These are phyloP conservation scores for Xenopus petersii DNA, from an alignment of 2,797 vertebrate species.

Conservation along the genomic window DNA sequence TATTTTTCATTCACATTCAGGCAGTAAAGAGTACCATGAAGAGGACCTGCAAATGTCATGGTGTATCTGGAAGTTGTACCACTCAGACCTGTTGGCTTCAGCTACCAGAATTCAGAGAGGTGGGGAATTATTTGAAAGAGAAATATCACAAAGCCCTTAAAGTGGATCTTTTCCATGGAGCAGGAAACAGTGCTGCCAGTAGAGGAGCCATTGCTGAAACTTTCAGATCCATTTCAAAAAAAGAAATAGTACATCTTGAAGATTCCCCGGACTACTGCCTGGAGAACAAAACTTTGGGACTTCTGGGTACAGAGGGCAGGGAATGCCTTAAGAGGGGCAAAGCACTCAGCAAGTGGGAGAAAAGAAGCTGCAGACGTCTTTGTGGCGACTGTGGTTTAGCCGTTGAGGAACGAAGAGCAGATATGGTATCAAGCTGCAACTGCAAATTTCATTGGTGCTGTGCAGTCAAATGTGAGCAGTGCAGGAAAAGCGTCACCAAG, in stretches of 20 bases:
- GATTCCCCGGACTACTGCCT: slow-evolving; percentile 96
- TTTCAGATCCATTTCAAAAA: slow-evolving; percentile 93
- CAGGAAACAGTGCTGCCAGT: slow-evolving; percentile 92
- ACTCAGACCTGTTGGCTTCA: slow-evolving; percentile 99
- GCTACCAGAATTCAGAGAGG: slow-evolving; percentile 93
- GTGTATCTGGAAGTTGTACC: slow-evolving; percentile 95
- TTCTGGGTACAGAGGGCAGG: slow-evolving; percentile 89
- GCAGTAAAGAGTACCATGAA: slow-evolving; percentile 98
- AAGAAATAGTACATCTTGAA: slow-evolving; percentile 95
- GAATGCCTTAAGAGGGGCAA: slow-evolving; percentile 93
- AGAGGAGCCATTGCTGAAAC: slow-evolving; percentile 90
- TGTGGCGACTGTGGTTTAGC: slow-evolving; percentile 90
- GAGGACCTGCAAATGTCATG: slow-evolving; percentile 93
- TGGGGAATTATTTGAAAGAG: slow-evolving; percentile 95
- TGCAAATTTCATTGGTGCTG: slow-evolving; percentile 99
- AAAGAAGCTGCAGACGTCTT: slow-evolving; percentile 90
- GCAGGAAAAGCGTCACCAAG: slow-evolving; percentile 91
- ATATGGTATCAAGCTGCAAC: slow-evolving; percentile 96
- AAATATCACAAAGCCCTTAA: slow-evolving; percentile 93
- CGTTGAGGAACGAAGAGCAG: slow-evolving; percentile 86
- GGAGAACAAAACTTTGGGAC: slow-evolving; percentile 92
- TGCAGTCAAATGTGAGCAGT: slow-evolving; percentile 92
- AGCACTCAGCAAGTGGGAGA: slow-evolving; percentile 91
- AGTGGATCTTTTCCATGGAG: slow-evolving; percentile 90
- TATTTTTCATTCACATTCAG: slow-evolving; percentile 56